phyloP scores from a whole-genome alignment of 92 coral and sea anemone species.

The Chrysogorgia sp. region DNA sequence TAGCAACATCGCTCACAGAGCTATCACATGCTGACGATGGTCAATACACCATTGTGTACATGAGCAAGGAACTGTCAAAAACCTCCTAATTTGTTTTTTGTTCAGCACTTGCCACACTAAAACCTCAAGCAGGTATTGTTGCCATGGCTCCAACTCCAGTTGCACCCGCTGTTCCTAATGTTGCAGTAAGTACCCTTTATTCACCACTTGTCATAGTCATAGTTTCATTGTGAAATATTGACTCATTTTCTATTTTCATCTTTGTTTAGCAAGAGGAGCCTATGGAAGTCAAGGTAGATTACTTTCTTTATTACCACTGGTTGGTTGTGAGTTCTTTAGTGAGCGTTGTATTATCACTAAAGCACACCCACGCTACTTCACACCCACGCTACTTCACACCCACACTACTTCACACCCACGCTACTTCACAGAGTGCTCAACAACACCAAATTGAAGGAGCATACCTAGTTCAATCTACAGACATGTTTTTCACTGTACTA shows the following conservation, averaged over 20 bases:
- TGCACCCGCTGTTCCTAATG: constrained; percentile 29
- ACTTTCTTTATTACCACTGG: not conserved
- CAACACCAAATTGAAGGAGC: no score
- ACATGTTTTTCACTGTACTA: no score
- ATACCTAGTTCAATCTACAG: no score
- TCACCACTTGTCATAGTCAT: not conserved
- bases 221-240: not conserved
- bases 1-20: not conserved
- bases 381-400: no score
- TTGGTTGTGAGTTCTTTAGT: not conserved
- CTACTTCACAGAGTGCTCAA: no score
- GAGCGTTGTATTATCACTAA: no score
- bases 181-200: constrained; percentile 13
- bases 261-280: constrained; percentile 37
- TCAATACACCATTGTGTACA: no score
- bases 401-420: no score
- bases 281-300: constrained; percentile 40
- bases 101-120: constrained; percentile 92
- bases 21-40: not conserved
- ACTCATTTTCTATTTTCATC: not conserved
- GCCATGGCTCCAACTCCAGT: constrained; percentile 29
- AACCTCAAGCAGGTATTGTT: constrained; percentile 97
- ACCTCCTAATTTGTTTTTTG: not conserved
- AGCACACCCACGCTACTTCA: no score
- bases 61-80: not conserved